Evolutionary conservation across 2,797 vertebrate species (phyloP).

Genomic region (Falco novaeseelandiae): DNA sequence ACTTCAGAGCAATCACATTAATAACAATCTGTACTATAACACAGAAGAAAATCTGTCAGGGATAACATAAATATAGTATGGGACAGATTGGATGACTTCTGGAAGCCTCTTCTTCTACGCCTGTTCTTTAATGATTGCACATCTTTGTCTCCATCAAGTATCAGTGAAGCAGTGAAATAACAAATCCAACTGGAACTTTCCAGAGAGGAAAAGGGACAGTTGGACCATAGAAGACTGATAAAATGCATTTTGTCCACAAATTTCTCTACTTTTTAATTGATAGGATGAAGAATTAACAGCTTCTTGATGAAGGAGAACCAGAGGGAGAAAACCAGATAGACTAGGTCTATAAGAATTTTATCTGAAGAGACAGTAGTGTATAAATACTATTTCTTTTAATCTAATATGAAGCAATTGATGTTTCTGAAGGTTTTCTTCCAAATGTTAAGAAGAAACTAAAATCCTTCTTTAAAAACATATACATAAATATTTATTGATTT

Average conservation of each 20-base stretch:
- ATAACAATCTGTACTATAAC: not conserved
- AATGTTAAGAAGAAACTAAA: not conserved
- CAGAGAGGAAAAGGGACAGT: not conserved
- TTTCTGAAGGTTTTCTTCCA: not conserved
- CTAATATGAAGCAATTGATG: not conserved
- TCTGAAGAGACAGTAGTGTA: not conserved
- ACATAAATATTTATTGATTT: not conserved
- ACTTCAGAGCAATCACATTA: not conserved
- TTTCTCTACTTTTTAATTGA: not conserved
- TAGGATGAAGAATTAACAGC: not conserved
- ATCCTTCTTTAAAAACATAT: not conserved
- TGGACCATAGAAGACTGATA: not conserved
- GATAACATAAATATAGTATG: not conserved
- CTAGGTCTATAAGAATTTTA: not conserved
- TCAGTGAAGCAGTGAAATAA: not conserved
- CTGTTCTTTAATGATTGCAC: not conserved
- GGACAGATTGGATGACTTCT: not conserved
- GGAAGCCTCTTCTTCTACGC: not conserved
- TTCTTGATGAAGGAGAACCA: not conserved
- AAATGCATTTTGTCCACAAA: not conserved
- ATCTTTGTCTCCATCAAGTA: not conserved
- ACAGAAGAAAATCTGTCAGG: not conserved
- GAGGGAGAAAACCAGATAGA: not conserved
- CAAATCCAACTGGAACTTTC: not conserved
- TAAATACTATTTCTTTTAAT: not conserved